Percentiles rank a stretch among this genome's conserved stretches.
These are phyloP conservation scores for Camelus bactrianus DNA, from an alignment of 2,113 vertebrate genomes.

Conservation along the genomic window DNA sequence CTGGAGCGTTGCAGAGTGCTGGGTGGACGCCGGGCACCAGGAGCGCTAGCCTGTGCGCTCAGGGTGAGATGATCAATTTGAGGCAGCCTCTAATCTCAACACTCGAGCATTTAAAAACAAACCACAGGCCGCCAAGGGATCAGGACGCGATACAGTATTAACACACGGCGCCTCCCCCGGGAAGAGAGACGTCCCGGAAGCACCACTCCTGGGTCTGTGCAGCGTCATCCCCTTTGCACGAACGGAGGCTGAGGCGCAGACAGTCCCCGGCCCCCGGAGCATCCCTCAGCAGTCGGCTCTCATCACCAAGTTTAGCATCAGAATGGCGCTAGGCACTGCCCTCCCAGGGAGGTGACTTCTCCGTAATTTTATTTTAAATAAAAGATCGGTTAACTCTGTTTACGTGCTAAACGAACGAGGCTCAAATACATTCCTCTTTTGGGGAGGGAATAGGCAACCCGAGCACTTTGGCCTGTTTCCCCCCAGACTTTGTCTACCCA, in stretches of 20 bases:
- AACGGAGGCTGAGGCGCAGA: rapidly evolving
- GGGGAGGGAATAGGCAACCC: not conserved
- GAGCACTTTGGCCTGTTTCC: not conserved
- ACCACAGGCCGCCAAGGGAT: not conserved
- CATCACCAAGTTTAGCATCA: rapidly evolving
- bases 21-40: not conserved
- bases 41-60: not conserved
- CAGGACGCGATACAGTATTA: rapidly evolving
- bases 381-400: not conserved
- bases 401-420: not conserved
- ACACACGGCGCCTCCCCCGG: not conserved
- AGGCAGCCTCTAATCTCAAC: not conserved
- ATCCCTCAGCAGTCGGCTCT: not conserved
- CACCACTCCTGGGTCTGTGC: not conserved
- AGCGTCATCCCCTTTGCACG: rapidly evolving
- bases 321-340: not conserved
- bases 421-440: not conserved
- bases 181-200: not conserved
- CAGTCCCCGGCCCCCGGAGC: rapidly evolving
- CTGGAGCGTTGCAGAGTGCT: not conserved
- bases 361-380: not conserved
- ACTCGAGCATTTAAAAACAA: not conserved
- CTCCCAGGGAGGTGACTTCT: not conserved
- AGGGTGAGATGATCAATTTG: rapidly evolving
- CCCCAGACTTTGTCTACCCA: not conserved